phyloP scores from a whole-genome alignment of 2,797 vertebrate species.

The Tamandua tetradactyla region DNA sequence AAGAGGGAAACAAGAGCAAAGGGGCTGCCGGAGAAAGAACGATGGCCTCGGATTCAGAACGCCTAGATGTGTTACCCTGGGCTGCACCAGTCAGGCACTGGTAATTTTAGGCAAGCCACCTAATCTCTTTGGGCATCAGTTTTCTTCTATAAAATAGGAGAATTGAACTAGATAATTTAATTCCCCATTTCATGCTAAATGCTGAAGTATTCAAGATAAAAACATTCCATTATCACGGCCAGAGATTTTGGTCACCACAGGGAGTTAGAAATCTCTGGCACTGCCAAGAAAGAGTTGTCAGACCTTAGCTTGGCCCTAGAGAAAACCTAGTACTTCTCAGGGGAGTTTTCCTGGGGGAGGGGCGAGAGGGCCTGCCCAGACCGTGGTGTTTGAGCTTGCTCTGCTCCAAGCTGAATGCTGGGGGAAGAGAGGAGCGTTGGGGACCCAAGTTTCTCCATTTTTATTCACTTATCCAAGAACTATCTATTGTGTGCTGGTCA shows the following conservation, averaged over 20 bases:
- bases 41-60: not conserved
- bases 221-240: not conserved
- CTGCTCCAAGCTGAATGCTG: not conserved
- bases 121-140: not conserved
- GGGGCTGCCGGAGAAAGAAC: not conserved
- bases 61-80: not conserved
- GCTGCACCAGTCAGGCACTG: not conserved
- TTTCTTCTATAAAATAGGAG: not conserved
- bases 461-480: not conserved
- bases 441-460: not conserved
- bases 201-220: conserved; percentile 12
- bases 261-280: conserved; percentile 5
- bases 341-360: not conserved
- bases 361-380: not conserved
- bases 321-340: not conserved
- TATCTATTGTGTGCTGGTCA: not conserved
- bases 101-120: not conserved
- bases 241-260: conserved; percentile 4
- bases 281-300: not conserved
- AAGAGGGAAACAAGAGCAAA: not conserved
- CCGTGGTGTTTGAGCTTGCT: not conserved
- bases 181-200: not conserved
- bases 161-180: not conserved
- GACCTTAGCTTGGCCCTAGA: not conserved
- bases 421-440: not conserved